A percentile compares a stretch with the other conserved stretches of the same genome.
These are phyloP conservation scores for Sceloporus tristichus DNA, from an alignment of 2,113 vertebrate genomes.

Conservation along the genomic window DNA sequence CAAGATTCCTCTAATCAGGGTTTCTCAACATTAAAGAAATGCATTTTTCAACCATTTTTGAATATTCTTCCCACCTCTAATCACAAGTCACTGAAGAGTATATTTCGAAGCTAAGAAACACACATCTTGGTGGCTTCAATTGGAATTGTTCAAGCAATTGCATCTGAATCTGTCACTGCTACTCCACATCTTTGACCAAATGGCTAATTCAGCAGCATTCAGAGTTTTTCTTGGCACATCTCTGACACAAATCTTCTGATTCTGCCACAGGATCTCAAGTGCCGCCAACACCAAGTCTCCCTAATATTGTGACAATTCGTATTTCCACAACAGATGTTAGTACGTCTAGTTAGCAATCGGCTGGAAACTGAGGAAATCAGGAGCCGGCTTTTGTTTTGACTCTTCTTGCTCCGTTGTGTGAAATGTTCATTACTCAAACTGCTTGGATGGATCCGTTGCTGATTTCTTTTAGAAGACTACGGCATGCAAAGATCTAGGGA, in stretches of 20 bases:
- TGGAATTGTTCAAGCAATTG: too few species aligned
- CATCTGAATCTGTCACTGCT: too few species aligned
- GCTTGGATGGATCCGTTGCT: neutral
- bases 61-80: too few species aligned
- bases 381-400: neutral
- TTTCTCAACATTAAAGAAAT: too few species aligned
- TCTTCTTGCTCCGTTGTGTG: conserved; percentile 19
- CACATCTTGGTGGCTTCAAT: too few species aligned
- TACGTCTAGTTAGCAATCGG: neutral
- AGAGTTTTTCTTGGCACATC: neutral
- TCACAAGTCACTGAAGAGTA: too few species aligned
- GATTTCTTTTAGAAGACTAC: neutral
- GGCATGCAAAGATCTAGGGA: too few species aligned
- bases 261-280: neutral
- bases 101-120: too few species aligned
- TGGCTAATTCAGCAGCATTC: too few species aligned
- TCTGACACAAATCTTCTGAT: neutral
- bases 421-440: conserved; percentile 24
- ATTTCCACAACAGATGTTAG: conserved; percentile 21
- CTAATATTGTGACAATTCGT: conserved; percentile 8
- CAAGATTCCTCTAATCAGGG: too few species aligned
- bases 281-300: conserved; percentile 1
- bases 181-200: too few species aligned
- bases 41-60: too few species aligned
- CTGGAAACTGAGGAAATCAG: conserved; percentile 7